phyloP scores from a whole-genome alignment of 2,113 vertebrate genomes.

The Solea senegalensis region DNA sequence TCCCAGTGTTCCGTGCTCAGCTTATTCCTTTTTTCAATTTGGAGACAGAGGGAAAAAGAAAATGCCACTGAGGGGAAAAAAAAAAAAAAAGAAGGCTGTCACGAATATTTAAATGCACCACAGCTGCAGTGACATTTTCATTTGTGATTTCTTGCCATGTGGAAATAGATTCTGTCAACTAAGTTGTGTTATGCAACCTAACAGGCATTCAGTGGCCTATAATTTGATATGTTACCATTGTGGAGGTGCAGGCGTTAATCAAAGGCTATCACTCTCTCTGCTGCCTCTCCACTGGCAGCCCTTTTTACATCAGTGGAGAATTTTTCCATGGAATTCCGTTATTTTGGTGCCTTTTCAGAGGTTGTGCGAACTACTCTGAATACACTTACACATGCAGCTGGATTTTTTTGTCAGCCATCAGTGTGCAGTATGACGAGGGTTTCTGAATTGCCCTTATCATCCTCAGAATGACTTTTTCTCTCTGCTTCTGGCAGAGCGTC shows the following conservation, averaged over 20 bases:
- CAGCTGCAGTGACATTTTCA: conserved; percentile 36
- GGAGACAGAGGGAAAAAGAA: background rate
- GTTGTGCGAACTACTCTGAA: conserved; percentile 28
- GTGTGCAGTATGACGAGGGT: conserved; percentile 13
- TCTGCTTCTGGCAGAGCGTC: conserved; percentile 22
- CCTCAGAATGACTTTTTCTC: conserved; percentile 25
- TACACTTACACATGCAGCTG: conserved; percentile 60
- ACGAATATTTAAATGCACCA: background rate
- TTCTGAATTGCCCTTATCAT: conserved; percentile 15
- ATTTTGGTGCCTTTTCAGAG: conserved; percentile 42
- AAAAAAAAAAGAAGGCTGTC: background rate
- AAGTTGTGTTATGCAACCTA: conserved; percentile 20
- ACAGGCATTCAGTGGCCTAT: conserved; percentile 6
- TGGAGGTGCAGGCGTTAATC: conserved; percentile 38
- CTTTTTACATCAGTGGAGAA: conserved; percentile 21
- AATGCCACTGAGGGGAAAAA: background rate
- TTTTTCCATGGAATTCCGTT: conserved; percentile 34
- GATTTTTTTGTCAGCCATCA: conserved; percentile 27
- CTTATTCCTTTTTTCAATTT: background rate
- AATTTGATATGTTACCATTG: conserved; percentile 43
- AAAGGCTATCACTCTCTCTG: conserved; percentile 32
- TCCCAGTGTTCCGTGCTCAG: conserved; percentile 9
- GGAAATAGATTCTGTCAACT: conserved; percentile 18
- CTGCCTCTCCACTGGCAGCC: conserved; percentile 34
- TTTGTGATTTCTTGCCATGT: conserved; percentile 12